Base-by-base conservation (phyloP, 1,140 invertebrate genomes). In the Centruroides vittatus region DNA sequence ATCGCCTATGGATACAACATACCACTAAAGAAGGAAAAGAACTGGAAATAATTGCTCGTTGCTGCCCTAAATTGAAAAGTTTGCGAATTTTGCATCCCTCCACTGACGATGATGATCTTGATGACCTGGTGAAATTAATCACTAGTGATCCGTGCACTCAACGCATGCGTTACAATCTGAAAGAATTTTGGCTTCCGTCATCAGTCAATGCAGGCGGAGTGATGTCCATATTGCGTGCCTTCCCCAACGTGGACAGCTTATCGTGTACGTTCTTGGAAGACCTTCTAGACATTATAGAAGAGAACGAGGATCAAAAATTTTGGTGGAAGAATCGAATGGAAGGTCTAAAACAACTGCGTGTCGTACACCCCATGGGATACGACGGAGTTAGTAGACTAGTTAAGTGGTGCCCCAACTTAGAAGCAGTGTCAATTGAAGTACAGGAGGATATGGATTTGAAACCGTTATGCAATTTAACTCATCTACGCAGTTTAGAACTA, bases 61-160 rank as follows among this genome's bases (percentile, higher is more conserved):
- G 58, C 7, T 69, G 67, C 50, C 57, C 61, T 0, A 61, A 62
- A 23, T 36, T 69, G 47, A 41, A 55, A 13, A 58, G 34, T 10
- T 55, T 69, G 54, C 64, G 66, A 41, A 64, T 69, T 12, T 47
- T 55, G 35, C 62, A 68, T 48, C 68, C 66, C 10, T 69, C 68
- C 7, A 11, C 68, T 12, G 63, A 60, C n/a, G 55, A 63, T 13
- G 8, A 46, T 8, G 60, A 66, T 36, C 62, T 67, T 7, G 54
- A 63, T n/a, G 36, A 60, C 5, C 59, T 69, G 6, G 35, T 52
- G 4, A 36, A 54, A 34, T 50, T 13, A 12, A 57, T 65, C 9
- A 3, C 34, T 11, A 34, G 47, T 5, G 52, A 64, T 36, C 13
- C 36, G 5, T 62, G 34, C 12, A 47, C 13, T 13, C 47, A 57